Evolutionary conservation across 2,888 invertebrate genomes (phyloP).

Genomic region (Leptinotarsa haldemani): DNA sequence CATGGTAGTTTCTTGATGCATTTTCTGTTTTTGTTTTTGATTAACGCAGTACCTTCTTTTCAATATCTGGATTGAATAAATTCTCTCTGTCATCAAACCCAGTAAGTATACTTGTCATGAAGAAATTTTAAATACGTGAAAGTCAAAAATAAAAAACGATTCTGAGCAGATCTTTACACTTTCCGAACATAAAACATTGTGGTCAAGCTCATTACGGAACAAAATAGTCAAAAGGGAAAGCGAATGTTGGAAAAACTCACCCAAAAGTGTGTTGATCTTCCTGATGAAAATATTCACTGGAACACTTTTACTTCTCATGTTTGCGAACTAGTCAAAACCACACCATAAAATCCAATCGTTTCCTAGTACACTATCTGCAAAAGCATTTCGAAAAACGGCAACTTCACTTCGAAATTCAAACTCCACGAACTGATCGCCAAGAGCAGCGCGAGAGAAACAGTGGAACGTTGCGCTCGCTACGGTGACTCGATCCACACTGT

Average conservation of each 20-base stretch:
- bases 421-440: conserved; percentile 15
- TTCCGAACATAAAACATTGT: too few relatives aligned
- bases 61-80: too few relatives aligned
- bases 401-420: conserved; percentile 3
- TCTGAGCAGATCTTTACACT: too few relatives aligned
- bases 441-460: conserved; percentile 28
- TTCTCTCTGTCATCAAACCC: too few relatives aligned
- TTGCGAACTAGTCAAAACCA: conserved; percentile 23
- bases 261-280: conserved; percentile 54
- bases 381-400: not conserved
- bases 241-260: conserved; percentile 38
- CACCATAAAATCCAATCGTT: conserved; percentile 20
- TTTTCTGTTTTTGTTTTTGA: too few relatives aligned
- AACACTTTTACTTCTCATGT: conserved; percentile 55
- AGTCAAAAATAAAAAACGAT: too few relatives aligned
- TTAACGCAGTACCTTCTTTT: too few relatives aligned
- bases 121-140: too few relatives aligned
- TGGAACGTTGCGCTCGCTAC: conserved; percentile 49
- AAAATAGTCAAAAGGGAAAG: conserved; percentile 4
- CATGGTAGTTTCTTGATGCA: too few relatives aligned
- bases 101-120: too few relatives aligned
- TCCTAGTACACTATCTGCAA: conserved; percentile 14
- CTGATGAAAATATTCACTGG: conserved; percentile 55
- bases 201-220: not conserved
- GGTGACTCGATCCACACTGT: conserved; percentile 56